These are phyloP conservation scores for Chlorospingus semifuscus DNA, from an alignment of 2,797 vertebrate genomes.

Conservation along the genomic window DNA sequence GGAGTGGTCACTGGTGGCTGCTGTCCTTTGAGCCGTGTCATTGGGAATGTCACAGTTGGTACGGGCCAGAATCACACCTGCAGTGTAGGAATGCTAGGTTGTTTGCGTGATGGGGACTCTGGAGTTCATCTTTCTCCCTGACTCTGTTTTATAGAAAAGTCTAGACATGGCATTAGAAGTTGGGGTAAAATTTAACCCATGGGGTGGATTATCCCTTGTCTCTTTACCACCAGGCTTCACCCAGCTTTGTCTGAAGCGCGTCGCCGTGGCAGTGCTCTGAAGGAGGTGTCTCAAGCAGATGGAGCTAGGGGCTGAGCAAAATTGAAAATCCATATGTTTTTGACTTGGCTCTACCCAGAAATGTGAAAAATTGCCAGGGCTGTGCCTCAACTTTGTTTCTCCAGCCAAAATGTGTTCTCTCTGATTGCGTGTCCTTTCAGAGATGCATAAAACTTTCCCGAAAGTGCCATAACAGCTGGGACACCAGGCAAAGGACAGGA, in stretches of 20 bases:
- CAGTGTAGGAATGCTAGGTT: background rate
- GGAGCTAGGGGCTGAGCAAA: background rate
- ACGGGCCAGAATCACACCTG: background rate
- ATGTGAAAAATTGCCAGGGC: background rate
- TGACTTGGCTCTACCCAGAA: background rate
- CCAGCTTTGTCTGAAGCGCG: background rate
- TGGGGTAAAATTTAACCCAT: background rate
- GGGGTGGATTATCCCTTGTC: background rate
- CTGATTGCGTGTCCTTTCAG: background rate
- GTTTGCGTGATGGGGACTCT: background rate
- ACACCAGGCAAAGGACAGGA: background rate
- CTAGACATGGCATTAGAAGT: background rate
- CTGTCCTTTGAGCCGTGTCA: background rate
- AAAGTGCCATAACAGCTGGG: background rate
- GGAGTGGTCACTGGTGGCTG: background rate
- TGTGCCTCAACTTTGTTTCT: background rate
- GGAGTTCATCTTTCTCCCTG: background rate
- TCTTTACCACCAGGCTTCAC: background rate
- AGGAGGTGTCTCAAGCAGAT: background rate
- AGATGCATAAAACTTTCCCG: background rate
- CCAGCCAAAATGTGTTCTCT: background rate
- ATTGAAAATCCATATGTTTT: background rate
- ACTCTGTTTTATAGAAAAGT: background rate
- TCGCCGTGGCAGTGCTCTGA: background rate
- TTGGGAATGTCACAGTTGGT: fast-evolving